A percentile compares a stretch with the other conserved stretches of the same genome.
Evolutionary conservation across 1,140 invertebrate species (phyloP).

Genomic region (Babylonia areolata): DNA sequence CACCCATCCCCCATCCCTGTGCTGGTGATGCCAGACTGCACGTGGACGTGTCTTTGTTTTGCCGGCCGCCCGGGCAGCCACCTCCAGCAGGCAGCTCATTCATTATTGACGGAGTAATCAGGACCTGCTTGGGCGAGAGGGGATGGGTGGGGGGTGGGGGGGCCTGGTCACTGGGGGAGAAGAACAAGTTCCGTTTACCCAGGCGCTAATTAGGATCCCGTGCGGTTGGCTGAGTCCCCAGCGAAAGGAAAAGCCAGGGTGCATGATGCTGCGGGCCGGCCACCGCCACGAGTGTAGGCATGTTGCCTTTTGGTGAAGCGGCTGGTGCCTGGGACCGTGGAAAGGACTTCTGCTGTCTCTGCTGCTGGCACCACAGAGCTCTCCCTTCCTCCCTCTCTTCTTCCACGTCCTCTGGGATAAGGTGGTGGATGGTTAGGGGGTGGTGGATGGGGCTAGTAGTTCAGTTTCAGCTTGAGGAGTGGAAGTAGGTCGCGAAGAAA

Average conservation of each 20-base stretch:
- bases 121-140: background rate
- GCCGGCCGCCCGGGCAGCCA: background rate
- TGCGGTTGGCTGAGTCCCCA: background rate
- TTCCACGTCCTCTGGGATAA: too few relatives aligned
- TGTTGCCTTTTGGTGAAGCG: background rate
- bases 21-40: background rate
- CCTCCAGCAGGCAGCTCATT: background rate
- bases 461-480: too few relatives aligned
- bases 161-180: background rate
- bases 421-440: too few relatives aligned
- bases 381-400: too few relatives aligned
- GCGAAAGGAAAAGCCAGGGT: background rate
- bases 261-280: too few relatives aligned
- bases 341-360: too few relatives aligned
- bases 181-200: conserved; percentile 18
- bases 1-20: background rate
- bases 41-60: conserved; percentile 7
- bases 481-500: too few relatives aligned
- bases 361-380: too few relatives aligned
- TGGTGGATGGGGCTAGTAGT: too few relatives aligned
- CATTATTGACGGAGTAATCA: conserved; percentile 28
- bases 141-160: background rate
- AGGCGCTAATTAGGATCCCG: conserved; percentile 16
- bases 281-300: background rate
- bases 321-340: too few relatives aligned